Percentiles rank a stretch among this genome's conserved stretches.
These are phyloP conservation scores for Chouioia cunea DNA, from an alignment of 2,888 invertebrate species.

Conservation along the genomic window DNA sequence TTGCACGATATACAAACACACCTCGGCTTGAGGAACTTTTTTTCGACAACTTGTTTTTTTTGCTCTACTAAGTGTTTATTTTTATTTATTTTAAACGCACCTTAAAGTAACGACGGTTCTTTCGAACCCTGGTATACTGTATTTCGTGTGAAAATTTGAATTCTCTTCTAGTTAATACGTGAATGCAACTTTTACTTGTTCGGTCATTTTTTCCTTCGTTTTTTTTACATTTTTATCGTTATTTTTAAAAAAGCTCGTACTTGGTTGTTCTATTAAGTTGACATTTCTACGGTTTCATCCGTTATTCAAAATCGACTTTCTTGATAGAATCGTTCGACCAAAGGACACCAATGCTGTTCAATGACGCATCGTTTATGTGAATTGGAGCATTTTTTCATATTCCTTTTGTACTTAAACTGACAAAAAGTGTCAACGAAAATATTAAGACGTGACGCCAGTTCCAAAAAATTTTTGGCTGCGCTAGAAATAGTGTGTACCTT, in stretches of 20 bases:
- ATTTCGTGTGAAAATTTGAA: constrained; percentile 37
- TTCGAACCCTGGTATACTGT: constrained; percentile 43
- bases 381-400: constrained; percentile 15
- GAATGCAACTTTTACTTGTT: constrained; percentile 44
- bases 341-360: constrained; percentile 16
- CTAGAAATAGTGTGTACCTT: constrained; percentile 40
- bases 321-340: neutral
- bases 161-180: constrained; percentile 30
- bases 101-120: constrained; percentile 45
- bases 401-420: constrained; percentile 5
- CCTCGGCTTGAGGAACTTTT: constrained; percentile 44
- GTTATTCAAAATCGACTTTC: constrained; percentile 13
- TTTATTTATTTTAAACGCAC: constrained; percentile 35
- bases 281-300: constrained; percentile 21
- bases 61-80: constrained; percentile 20
- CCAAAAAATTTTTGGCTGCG: constrained; percentile 40
- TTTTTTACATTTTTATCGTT: neutral
- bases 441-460: constrained; percentile 33
- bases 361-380: constrained; percentile 14
- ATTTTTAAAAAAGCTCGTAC: constrained; percentile 36
- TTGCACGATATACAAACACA: constrained; percentile 43
- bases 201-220: constrained; percentile 31
- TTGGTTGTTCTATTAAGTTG: constrained; percentile 11
- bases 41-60: constrained; percentile 31
- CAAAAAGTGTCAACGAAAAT: constrained; percentile 17